phyloP scores from a whole-genome alignment of 2,113 vertebrate species.

The Anseranas semipalmata region DNA sequence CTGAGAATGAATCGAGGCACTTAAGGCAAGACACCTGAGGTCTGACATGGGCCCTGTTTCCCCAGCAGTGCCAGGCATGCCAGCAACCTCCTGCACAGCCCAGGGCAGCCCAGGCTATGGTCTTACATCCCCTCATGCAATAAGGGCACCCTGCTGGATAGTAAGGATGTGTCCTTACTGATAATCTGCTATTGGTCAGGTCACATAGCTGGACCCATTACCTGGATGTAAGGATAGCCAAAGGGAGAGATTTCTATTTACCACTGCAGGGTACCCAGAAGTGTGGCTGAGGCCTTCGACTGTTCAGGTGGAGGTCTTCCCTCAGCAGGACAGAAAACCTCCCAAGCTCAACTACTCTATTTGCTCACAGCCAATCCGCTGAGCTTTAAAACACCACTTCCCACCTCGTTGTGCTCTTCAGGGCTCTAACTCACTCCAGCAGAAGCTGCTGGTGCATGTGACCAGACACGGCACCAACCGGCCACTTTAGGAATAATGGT shows the following conservation, averaged over 20 bases:
- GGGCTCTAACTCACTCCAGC: background rate
- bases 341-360: background rate
- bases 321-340: background rate
- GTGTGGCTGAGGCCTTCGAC: background rate
- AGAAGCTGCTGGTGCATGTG: background rate
- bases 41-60: background rate
- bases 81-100: background rate
- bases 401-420: background rate
- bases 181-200: background rate
- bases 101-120: background rate
- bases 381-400: background rate
- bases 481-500: rapidly evolving
- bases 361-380: background rate
- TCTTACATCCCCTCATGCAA: background rate
- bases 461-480: background rate
- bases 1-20: background rate
- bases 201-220: background rate
- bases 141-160: background rate
- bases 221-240: background rate
- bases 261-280: background rate
- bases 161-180: background rate
- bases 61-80: background rate
- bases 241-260: background rate
- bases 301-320: background rate
- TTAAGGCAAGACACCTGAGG: background rate